phyloP scores from a whole-genome alignment of 2,113 vertebrate species.

The Gnathonemus echidnorhynchus region DNA sequence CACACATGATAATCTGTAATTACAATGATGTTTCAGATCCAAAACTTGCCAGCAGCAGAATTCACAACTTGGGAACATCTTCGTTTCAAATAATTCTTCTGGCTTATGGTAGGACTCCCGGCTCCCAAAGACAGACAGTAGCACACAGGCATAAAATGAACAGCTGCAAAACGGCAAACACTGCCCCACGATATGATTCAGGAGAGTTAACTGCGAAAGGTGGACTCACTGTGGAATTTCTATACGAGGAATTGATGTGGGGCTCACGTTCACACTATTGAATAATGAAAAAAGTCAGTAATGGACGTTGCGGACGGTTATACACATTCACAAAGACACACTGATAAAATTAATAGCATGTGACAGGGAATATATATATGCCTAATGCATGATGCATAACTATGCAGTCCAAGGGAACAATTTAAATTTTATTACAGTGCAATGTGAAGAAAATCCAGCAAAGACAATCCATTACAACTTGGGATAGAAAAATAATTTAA shows the following conservation, averaged over 20 bases:
- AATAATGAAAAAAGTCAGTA: not conserved
- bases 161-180: not conserved
- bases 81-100: not conserved
- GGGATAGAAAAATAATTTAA: constrained; percentile 2
- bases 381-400: not conserved
- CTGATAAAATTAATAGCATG: not conserved
- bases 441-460: constrained; percentile 12
- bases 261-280: not conserved
- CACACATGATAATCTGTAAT: not conserved
- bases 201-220: not conserved
- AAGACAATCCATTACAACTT: constrained; percentile 18
- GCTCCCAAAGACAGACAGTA: not conserved
- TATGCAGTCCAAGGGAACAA: not conserved
- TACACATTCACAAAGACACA: not conserved
- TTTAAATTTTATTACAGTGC: not conserved
- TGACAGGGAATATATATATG: not conserved
- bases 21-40: not conserved
- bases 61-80: not conserved
- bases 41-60: not conserved
- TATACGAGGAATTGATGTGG: not conserved
- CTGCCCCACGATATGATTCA: not conserved
- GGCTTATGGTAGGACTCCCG: not conserved
- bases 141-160: not conserved
- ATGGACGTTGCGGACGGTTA: not conserved
- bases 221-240: not conserved